phyloP scores from a whole-genome alignment of 2,113 vertebrate genomes.

The Pangasianodon gigas region DNA sequence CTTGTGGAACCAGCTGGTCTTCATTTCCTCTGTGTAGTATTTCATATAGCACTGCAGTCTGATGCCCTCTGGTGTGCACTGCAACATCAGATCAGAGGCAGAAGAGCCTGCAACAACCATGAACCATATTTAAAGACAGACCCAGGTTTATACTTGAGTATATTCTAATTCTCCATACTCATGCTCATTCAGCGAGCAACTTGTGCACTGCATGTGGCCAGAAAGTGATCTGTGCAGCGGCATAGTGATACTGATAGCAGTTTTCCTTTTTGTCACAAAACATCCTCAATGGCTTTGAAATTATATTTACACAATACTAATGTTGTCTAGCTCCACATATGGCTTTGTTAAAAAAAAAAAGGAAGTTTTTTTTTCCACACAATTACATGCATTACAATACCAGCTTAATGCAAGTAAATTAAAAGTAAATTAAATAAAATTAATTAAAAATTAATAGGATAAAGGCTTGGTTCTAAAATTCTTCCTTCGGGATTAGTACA shows the following conservation, averaged over 20 bases:
- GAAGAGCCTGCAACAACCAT: constrained; percentile 74
- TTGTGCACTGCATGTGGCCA: background rate
- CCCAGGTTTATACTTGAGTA: background rate
- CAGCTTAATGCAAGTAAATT: background rate
- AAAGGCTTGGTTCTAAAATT: background rate
- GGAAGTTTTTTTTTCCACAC: background rate
- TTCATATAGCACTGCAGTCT: constrained; percentile 93
- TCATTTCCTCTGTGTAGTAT: constrained; percentile 96
- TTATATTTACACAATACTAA: background rate
- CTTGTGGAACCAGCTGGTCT: constrained; percentile 90
- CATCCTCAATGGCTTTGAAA: background rate
- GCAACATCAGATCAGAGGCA: constrained; percentile 89
- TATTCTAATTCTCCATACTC: background rate
- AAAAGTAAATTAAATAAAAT: background rate
- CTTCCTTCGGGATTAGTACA: background rate
- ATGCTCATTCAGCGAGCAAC: background rate
- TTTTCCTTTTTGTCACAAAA: background rate
- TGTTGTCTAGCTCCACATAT: background rate
- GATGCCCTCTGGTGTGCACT: constrained; percentile 94
- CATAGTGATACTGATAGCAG: background rate
- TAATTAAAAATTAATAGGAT: background rate
- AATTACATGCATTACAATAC: background rate
- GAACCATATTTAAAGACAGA: background rate
- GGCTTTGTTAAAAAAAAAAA: background rate
- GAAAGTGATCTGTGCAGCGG: background rate